Base-by-base conservation (phyloP, 2,888 invertebrate genomes). In the Thysanoteuthis rhombus region DNA sequence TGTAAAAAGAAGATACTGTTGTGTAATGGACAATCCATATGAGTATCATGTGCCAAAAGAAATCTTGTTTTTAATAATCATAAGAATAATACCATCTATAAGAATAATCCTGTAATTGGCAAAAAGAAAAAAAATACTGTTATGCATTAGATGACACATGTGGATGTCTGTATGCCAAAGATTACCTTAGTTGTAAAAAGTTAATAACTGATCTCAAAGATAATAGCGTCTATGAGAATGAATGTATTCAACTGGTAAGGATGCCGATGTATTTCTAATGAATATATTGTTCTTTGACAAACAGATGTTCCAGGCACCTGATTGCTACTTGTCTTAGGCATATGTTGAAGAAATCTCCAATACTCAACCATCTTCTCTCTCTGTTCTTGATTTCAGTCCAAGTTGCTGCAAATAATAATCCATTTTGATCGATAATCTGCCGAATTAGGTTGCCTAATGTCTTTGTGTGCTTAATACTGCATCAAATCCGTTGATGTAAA, bases 361-460 rank as follows among this genome's bases (percentile, higher is more conserved):
- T n/a, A 3, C 36, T 36, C n/a, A n/a, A 16, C n/a, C 75, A n/a
- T 75, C 75, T 36, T 36, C 19, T 12, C n/a, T 36, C 16, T 75
- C 75, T 75, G 75, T 25, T 75, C 36, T 75, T 75, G 75, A 75
- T 75, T 36, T 28, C 16, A 16, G 42, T 42, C 3, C 42, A 42
- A 42, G 42, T 42, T 42, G 25, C 52, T 52, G 25, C 52, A 52
- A 52, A 52, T 52, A 52, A 75, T 75, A 75, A 52, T n/a, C 75
- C 75, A 75, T 75, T 75, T 75, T 75, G n/a, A 75, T 75, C n/a
- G 75, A 75, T 75, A n/a, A 75, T 75, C 75, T n/a, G 75, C n/a
- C 75, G 12, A 36, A 75, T n/a, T 75, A 36, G 36, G n/a, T 75
- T 75, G n/a, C n/a, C 52, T 52, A 52, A 52, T 75, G n/a, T n/a